Evolutionary conservation across 2,113 vertebrate species (phyloP), one percentile per base, ranked within the genome.

Genomic region (Poeciliopsis retropinna): DNA sequence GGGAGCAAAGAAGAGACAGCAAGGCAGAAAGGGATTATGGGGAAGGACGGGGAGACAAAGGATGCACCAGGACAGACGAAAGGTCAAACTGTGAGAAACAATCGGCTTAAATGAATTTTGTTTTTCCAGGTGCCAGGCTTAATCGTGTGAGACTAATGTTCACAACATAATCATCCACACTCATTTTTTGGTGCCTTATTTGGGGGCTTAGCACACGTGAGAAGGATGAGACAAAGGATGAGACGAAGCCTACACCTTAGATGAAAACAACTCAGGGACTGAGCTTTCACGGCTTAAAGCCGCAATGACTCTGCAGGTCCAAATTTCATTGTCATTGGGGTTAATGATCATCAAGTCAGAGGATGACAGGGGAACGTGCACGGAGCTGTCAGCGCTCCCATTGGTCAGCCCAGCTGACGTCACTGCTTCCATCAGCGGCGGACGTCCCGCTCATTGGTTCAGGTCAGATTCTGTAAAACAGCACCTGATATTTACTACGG

Each of bases 31-130:
- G 67, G 79, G 81, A 86, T 83, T 73, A 87, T 47, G 78, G 72
- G 11, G 60, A 67, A 54, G 25, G 75, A 80, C 12, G n/a, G 32
- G 70, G 66, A 47, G 29, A 51, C 14, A 51, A 30, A 61, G 15
- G 60, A 67, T 31, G 61, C 37, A 67, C 51, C 57, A 41, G 47
- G 54, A 83, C 57, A 66, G 32, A 73, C 30, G 32, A 47, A 88
- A 89, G 87, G 89, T 87, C 84, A 87, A 82, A 82, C 41, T 70
- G 72, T 9, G 47, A 71, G 73, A 67, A 0, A 60, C 72, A 51
- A n/a, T 29, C 22, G 17, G 47, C 22, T 67, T 63, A 60, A 30
- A 25, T 22, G 27, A 47, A 22, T 28, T 15, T 60, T 32, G 7
- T 64, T 3, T 15, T 60, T 73, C 41, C 22, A 62, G 41, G 32